Percentiles rank a stretch among this genome's conserved stretches.
Evolutionary conservation across 2,113 vertebrate genomes (phyloP).

Genomic region (Dissostichus mawsoni): DNA sequence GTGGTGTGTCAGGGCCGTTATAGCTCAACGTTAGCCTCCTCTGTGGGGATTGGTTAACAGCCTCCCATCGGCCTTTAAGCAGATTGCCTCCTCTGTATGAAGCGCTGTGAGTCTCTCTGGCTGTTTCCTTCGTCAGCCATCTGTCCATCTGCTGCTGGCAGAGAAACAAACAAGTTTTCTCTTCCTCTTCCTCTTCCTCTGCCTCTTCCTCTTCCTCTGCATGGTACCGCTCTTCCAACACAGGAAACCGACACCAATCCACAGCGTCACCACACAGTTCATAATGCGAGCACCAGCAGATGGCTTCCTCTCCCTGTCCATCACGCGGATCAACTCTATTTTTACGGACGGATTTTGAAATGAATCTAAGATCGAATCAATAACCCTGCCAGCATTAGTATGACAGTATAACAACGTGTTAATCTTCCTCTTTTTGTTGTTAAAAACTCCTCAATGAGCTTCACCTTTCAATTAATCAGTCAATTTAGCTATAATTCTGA

Average conservation of each 20-base stretch:
- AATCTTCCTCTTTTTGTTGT: too few relatives aligned
- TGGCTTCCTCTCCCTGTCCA: neutral
- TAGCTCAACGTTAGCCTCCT: too few relatives aligned
- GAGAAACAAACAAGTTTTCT: neutral
- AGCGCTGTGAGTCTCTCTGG: neutral
- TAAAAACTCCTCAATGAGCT: too few relatives aligned
- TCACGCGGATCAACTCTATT: neutral
- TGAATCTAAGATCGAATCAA: too few relatives aligned
- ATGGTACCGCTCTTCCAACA: neutral
- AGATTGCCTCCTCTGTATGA: too few relatives aligned
- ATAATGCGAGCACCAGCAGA: constrained; percentile 1
- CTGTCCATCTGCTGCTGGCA: constrained; percentile 51
- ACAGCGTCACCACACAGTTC: neutral
- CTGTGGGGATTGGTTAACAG: too few relatives aligned
- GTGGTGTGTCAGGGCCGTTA: too few relatives aligned
- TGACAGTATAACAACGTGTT: too few relatives aligned
- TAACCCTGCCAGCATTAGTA: too few relatives aligned
- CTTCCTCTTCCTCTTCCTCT: neutral
- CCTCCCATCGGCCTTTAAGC: too few relatives aligned
- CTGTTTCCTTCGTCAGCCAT: constrained; percentile 28
- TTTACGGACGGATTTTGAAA: neutral
- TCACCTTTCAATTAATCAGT: too few relatives aligned
- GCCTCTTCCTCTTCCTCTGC: constrained; percentile 18
- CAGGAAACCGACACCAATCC: neutral
- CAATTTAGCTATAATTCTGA: too few relatives aligned